Conservation (phyloP, 2,888 invertebrate genomes). For the Arrhopalites spinosus region DNA sequence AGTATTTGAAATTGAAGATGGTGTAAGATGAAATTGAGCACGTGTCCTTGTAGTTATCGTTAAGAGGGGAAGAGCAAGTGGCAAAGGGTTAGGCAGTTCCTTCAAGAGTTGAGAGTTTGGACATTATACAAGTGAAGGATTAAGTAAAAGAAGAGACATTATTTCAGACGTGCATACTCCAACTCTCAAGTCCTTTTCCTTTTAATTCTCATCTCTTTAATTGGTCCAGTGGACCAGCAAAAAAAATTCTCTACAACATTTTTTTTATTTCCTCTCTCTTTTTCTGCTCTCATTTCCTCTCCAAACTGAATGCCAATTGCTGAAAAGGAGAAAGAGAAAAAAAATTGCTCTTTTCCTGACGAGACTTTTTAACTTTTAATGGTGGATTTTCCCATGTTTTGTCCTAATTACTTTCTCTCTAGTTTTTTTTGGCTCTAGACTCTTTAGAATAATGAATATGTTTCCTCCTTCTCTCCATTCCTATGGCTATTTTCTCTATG, state of each 20-base stretch:
- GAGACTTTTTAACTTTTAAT: conserved; percentile 41
- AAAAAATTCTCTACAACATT: not conserved
- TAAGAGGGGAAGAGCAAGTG: no score
- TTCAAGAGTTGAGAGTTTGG: not conserved
- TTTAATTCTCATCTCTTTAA: conserved; percentile 44
- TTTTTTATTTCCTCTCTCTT: not conserved
- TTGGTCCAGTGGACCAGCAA: conserved; percentile 26
- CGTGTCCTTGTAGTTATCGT: not conserved
- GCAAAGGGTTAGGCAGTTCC: no score
- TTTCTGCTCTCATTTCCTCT: not conserved
- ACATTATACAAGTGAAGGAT: conserved; percentile 29
- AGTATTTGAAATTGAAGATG: not conserved
- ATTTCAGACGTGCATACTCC: conserved; percentile 36
- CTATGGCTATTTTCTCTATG: not conserved
- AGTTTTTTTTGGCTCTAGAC: conserved; percentile 8
- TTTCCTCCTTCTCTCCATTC: not conserved
- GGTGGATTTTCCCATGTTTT: conserved; percentile 38
- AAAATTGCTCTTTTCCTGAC: conserved; percentile 35
- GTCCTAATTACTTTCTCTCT: conserved; percentile 40
- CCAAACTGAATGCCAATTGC: not conserved
- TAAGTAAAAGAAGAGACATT: conserved; percentile 37
- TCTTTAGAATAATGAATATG: no score
- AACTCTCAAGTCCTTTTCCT: not conserved
- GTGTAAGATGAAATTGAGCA: not conserved
- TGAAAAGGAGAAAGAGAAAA: conserved; percentile 1